These are phyloP conservation scores for Pteropus rufus DNA, from an alignment of 2,797 vertebrate genomes.

Conservation along the genomic window DNA sequence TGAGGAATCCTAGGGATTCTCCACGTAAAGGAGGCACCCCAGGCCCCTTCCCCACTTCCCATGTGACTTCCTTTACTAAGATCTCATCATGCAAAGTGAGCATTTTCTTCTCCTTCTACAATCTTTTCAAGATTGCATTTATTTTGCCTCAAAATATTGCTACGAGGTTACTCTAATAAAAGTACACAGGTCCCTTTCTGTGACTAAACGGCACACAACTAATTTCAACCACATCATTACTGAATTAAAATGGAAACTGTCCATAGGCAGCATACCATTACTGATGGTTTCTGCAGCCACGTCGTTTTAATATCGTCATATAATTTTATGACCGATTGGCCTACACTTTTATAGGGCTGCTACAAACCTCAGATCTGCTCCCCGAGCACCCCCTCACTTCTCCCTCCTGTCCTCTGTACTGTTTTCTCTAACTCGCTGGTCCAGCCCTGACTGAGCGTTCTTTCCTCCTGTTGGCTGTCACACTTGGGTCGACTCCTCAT, in stretches of 20 bases:
- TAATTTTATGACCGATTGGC: conserved; percentile 56
- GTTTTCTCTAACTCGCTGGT: not conserved
- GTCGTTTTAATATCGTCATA: conserved; percentile 30
- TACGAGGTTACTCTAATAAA: not conserved
- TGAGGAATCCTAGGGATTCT: not conserved
- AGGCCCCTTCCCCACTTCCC: not conserved
- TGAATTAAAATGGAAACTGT: conserved; percentile 68
- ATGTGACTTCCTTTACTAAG: not conserved
- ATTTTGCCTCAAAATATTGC: conserved; percentile 42
- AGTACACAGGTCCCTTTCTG: not conserved
- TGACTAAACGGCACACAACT: not conserved
- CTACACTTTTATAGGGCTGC: conserved; percentile 66
- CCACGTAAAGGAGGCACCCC: not conserved
- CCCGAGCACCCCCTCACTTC: conserved; percentile 36
- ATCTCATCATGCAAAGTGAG: not conserved
- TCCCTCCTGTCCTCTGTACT: not conserved
- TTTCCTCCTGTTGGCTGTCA: not conserved
- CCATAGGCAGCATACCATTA: conserved; percentile 49
- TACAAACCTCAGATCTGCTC: conserved; percentile 61
- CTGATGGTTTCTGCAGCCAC: conserved; percentile 25
- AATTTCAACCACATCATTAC: conserved; percentile 44
- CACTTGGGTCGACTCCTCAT: not conserved
- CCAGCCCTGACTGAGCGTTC: fast-evolving
- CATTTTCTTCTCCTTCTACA: not conserved
- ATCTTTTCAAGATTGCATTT: not conserved